Evolutionary conservation across 2,888 invertebrate species (phyloP), one percentile per base, ranked within the genome.

Genomic region (Eremobia ochroleuca): DNA sequence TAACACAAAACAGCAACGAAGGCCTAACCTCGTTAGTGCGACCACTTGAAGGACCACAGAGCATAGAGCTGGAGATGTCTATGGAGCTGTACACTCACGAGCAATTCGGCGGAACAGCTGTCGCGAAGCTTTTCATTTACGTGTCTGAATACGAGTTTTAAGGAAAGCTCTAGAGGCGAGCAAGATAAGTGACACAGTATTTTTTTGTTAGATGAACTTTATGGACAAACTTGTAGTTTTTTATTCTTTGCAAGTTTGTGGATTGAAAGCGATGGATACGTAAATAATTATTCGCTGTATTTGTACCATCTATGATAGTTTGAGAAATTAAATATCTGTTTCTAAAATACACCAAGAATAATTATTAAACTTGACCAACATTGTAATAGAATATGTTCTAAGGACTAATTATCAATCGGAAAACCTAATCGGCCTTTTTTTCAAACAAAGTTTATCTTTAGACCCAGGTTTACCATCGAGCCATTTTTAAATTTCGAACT

Each of bases 21-120:
- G 99, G 98, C 0, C 97, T 98, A 5, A 97, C 99, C n/a, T 97
- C 98, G 0, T 93, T 99, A 61, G 97, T 98, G 15, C 97, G 97
- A 77, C 97, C 98, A 0, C 97, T 99, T 1, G 97, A 97, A 83
- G 99, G 99, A 0, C 99, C 99, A 0, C 99, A 99, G 93, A 99
- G 99, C 90, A 98, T 99, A 85, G 98, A 99, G 89, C 94, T 99
- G 52, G 98, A 99, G 89, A 96, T 99, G 46, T 98, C 98, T 83
- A 99, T 99, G 99, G 98, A 98, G 76, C 97, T 99, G 4, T 98
- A 98, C 92, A 97, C 97, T 79, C 97, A 97, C 68, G 97, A 98
- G 8, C 97, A 97, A 71, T 98, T 98, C 83, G 98, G 98, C 13
- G 99, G 99, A 0, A 98, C 98, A 64, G 99, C 98, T 21, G 97